Evolutionary conservation across 2,888 invertebrate genomes (phyloP).

Genomic region (Allacma fusca): DNA sequence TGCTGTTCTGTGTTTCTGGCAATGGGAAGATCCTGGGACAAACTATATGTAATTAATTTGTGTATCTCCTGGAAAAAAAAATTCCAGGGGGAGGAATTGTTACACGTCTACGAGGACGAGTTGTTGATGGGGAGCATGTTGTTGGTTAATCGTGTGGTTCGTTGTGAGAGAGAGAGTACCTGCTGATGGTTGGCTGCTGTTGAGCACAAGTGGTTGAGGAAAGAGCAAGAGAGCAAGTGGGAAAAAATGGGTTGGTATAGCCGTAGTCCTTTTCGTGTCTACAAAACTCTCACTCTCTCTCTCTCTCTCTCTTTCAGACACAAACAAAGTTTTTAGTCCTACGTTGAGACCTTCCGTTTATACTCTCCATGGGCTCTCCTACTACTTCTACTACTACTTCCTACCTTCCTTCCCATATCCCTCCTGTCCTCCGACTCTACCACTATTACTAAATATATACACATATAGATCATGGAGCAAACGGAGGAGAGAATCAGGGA

Average conservation of each 20-base stretch:
- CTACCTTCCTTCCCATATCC: no score
- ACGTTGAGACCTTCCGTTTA: conserved; percentile 21
- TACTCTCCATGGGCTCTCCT: conserved; percentile 24
- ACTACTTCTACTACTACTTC: no score
- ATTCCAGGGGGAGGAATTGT: background rate
- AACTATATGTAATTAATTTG: no score
- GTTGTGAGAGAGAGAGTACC: no score
- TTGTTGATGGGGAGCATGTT: conserved; percentile 18
- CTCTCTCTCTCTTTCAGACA: no score
- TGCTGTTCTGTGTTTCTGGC: no score
- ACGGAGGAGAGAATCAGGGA: conserved; percentile 49
- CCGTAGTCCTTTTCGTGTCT: conserved; percentile 28
- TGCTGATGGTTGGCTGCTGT: conserved; percentile 37
- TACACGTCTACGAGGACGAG: background rate
- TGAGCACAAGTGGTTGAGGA: conserved; percentile 38
- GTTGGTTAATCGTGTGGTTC: conserved; percentile 3
- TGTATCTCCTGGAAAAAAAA: background rate
- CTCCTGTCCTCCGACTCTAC: no score
- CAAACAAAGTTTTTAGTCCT: conserved; percentile 16
- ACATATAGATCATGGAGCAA: conserved; percentile 42
- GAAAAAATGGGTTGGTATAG: conserved; percentile 33
- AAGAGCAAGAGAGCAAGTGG: conserved; percentile 45
- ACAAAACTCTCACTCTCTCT: no score
- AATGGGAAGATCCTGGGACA: no score
- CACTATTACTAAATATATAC: no score